Evolutionary conservation across 1,140 invertebrate species (phyloP).

Genomic region (Parasteatoda tepidariorum): DNA sequence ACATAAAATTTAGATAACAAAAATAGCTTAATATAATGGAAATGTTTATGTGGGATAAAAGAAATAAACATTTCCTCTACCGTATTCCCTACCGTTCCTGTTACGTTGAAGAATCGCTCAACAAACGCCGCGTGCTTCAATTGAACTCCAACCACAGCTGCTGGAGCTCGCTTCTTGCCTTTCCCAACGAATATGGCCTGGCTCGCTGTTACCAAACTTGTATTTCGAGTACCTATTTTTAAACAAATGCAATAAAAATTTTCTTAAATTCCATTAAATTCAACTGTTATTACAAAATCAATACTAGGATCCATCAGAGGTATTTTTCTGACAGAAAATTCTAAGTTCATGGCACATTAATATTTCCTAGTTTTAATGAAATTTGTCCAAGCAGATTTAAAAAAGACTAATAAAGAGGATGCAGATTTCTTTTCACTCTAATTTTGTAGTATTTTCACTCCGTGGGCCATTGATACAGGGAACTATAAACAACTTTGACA

Average conservation of each 20-base stretch:
- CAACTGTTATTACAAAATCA: too few relatives aligned
- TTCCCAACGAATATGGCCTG: conserved; percentile 89
- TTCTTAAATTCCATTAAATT: too few relatives aligned
- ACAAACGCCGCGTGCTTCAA: conserved; percentile 64
- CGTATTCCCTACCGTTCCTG: conserved; percentile 59
- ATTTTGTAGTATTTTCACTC: too few relatives aligned
- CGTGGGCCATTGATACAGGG: too few relatives aligned
- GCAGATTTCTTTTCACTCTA: too few relatives aligned
- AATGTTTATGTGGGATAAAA: conserved; percentile 36
- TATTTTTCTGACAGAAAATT: too few relatives aligned
- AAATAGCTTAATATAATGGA: conserved; percentile 22
- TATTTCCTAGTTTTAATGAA: too few relatives aligned
- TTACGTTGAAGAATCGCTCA: conserved; percentile 66
- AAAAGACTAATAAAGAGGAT: too few relatives aligned
- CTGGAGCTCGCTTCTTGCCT: conserved; percentile 82
- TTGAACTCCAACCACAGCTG: conserved; percentile 84
- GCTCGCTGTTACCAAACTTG: conserved; percentile 85
- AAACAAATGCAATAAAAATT: not conserved
- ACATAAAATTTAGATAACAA: not conserved
- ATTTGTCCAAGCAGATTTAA: too few relatives aligned
- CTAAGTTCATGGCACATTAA: too few relatives aligned
- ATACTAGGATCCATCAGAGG: too few relatives aligned
- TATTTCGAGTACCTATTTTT: conserved; percentile 71
- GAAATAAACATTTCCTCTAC: conserved; percentile 52
- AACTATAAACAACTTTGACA: too few relatives aligned